Conservation (phyloP, 1,140 invertebrate genomes). For the Drosophila ficusphila region DNA sequence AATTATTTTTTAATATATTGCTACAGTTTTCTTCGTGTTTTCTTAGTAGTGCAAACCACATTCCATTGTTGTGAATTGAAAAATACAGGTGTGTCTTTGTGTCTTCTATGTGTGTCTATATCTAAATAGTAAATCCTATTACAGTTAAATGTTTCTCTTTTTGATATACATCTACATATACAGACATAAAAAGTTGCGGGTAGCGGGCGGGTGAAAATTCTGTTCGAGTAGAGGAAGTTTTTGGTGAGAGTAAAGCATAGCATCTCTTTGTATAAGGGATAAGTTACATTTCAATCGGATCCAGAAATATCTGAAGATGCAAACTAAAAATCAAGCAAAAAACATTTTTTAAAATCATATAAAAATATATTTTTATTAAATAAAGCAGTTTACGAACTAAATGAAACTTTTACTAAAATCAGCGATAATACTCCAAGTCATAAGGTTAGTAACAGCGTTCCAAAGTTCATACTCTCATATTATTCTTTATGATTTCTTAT, state of each 20-base stretch:
- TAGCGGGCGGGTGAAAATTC: conserved; percentile 14
- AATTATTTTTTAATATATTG: conserved; percentile 55
- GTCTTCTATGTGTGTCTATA: conserved; percentile 42
- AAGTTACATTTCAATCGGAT: neutral
- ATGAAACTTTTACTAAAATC: conserved; percentile 63
- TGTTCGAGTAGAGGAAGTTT: conserved; percentile 6
- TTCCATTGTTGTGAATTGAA: conserved; percentile 40
- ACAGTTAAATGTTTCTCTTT: conserved; percentile 44
- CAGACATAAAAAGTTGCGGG: conserved; percentile 33
- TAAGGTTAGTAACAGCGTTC: conserved; percentile 53
- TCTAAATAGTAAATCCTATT: conserved; percentile 53
- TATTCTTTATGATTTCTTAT: conserved; percentile 48
- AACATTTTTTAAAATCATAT: conserved; percentile 40
- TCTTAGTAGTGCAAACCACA: conserved; percentile 12
- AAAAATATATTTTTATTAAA: conserved; percentile 69
- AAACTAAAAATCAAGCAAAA: conserved; percentile 24
- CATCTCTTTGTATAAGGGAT: no score
- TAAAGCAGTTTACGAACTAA: conserved; percentile 66
- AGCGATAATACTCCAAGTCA: conserved; percentile 56
- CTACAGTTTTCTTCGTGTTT: conserved; percentile 48
- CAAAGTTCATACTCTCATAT: conserved; percentile 24
- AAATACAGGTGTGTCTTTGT: conserved; percentile 47
- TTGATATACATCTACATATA: conserved; percentile 52
- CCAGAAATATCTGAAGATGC: conserved; percentile 1
- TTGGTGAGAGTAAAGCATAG: neutral